Evolutionary conservation across 2,113 vertebrate genomes (phyloP).

Genomic region (Dipodomys stephensi): DNA sequence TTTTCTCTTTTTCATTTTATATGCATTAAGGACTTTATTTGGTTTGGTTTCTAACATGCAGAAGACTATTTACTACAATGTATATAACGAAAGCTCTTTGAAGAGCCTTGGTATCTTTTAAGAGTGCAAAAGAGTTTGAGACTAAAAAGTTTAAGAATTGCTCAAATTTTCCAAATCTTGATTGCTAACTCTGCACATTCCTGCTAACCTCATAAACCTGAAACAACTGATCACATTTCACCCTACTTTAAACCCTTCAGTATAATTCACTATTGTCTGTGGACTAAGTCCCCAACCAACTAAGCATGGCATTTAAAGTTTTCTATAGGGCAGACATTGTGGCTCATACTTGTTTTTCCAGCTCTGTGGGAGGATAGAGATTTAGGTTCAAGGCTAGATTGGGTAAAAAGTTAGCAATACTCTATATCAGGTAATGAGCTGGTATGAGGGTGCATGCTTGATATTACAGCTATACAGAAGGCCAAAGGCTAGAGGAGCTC

Average conservation of each 20-base stretch:
- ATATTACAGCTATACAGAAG: too few relatives aligned
- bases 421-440: too few relatives aligned
- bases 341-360: too few relatives aligned
- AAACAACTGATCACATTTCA: neutral
- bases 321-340: neutral
- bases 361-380: too few relatives aligned
- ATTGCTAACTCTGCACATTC: neutral
- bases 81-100: neutral
- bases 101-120: neutral
- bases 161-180: neutral
- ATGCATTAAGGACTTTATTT: neutral
- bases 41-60: neutral
- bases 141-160: neutral
- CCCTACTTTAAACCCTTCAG: neutral
- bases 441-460: too few relatives aligned
- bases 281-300: neutral
- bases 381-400: too few relatives aligned
- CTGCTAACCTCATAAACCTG: neutral
- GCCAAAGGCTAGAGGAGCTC: too few relatives aligned
- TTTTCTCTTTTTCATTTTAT: slow-evolving; percentile 24
- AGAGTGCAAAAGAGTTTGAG: neutral
- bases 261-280: neutral
- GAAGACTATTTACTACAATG: neutral
- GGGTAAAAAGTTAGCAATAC: too few relatives aligned
- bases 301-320: neutral